These are phyloP conservation scores for Thera britannica DNA, from an alignment of 2,888 invertebrate species.

Conservation along the genomic window DNA sequence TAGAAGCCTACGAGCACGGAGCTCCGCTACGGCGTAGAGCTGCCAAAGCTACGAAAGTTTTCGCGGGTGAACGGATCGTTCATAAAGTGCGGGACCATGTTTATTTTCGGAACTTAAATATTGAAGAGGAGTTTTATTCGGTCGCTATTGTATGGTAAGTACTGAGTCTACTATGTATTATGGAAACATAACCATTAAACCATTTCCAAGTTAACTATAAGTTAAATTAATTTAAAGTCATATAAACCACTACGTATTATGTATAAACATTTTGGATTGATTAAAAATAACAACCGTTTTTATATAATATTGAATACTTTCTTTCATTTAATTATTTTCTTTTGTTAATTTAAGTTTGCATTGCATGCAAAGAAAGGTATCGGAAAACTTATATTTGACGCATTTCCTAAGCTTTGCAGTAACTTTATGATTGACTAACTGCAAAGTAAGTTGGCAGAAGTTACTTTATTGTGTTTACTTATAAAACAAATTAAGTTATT, in stretches of 20 bases:
- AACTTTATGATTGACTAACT: background rate
- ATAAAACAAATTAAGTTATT: slow-evolving; percentile 19
- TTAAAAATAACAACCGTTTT: no score
- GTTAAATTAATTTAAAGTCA: no score
- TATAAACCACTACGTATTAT: no score
- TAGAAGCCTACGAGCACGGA: slow-evolving; percentile 63
- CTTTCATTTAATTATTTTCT: no score
- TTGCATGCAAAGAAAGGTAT: no score
- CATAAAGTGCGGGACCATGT: slow-evolving; percentile 40
- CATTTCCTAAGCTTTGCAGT: background rate
- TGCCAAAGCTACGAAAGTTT: slow-evolving; percentile 54
- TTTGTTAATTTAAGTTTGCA: no score
- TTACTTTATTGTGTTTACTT: slow-evolving; percentile 4
- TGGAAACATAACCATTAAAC: background rate
- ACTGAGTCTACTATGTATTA: background rate
- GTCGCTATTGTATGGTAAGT: slow-evolving; percentile 11
- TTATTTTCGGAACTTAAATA: slow-evolving; percentile 40
- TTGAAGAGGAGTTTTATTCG: slow-evolving; percentile 25
- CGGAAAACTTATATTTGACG: background rate
- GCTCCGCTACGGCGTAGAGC: slow-evolving; percentile 58
- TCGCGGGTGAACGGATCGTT: slow-evolving; percentile 51
- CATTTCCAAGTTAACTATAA: background rate
- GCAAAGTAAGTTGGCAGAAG: background rate
- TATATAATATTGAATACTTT: no score
- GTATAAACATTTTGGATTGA: no score